Conservation (phyloP, 2,113 vertebrate genomes). For the Alligator sinensis region DNA sequence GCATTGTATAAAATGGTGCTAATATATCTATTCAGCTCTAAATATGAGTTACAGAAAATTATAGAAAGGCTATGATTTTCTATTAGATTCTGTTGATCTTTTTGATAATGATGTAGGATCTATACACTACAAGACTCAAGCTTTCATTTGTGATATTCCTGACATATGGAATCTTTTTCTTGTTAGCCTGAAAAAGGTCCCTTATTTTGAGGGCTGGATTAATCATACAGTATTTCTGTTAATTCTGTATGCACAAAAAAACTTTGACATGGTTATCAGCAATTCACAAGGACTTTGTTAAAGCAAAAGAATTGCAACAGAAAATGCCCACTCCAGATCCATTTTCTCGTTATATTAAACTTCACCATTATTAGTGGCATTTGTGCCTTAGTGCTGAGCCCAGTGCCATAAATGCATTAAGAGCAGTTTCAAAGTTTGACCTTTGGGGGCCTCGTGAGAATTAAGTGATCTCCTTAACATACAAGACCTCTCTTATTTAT, state of each 20-base stretch:
- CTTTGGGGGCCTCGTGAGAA: neutral
- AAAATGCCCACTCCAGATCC: neutral
- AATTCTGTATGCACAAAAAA: neutral
- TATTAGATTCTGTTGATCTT: neutral
- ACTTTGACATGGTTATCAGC: neutral
- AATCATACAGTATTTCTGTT: neutral
- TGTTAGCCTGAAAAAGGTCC: neutral
- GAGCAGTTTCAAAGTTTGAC: neutral
- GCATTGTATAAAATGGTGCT: neutral
- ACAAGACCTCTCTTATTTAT: rapidly evolving
- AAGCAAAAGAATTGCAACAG: neutral
- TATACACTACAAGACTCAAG: rapidly evolving
- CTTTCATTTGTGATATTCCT: rapidly evolving
- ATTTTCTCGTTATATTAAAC: neutral
- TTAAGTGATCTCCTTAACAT: neutral
- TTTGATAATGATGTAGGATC: neutral
- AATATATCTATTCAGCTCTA: neutral
- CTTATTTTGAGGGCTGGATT: neutral
- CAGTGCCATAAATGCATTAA: neutral
- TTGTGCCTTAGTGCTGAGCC: neutral
- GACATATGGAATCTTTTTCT: neutral
- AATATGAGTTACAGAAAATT: rapidly evolving
- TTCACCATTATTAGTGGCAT: neutral
- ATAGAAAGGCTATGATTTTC: rapidly evolving
- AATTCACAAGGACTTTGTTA: neutral